These are phyloP conservation scores for Plumapathes pennacea DNA, from an alignment of 92 coral and sea anemone species.

Conservation along the genomic window DNA sequence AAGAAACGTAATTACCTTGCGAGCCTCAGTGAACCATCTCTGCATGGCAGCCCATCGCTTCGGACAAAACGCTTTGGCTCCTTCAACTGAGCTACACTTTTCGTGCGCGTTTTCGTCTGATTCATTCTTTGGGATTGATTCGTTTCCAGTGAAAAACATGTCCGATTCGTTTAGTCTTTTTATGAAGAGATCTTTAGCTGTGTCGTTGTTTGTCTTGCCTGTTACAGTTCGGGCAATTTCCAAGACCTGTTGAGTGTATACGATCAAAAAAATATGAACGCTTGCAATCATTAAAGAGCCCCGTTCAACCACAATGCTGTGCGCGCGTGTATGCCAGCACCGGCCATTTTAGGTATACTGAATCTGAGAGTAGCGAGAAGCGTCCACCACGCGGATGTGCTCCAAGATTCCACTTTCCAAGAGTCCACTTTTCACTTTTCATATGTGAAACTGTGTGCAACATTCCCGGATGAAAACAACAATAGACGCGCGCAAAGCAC, in stretches of 20 bases:
- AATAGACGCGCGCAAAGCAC: too few species aligned
- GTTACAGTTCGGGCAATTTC: slow-evolving; percentile 70
- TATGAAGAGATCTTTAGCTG: slow-evolving; percentile 58
- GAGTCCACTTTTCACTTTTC: too few species aligned
- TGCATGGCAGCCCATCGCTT: slow-evolving; percentile 85
- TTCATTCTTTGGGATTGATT: slow-evolving; percentile 63
- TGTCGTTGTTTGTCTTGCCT: slow-evolving; percentile 21
- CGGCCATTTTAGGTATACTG: too few species aligned
- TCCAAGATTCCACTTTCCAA: too few species aligned
- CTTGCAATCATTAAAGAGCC: too few species aligned
- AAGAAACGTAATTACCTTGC: slow-evolving; percentile 55
- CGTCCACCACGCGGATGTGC: too few species aligned
- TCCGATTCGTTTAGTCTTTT: slow-evolving; percentile 50
- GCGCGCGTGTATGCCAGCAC: too few species aligned
- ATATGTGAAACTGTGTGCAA: too few species aligned
- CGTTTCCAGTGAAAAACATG: slow-evolving; percentile 49
- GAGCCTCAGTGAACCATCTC: slow-evolving; percentile 67
- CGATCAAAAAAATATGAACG: too few species aligned
- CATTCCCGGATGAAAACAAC: too few species aligned
- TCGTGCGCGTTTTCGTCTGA: slow-evolving; percentile 52
- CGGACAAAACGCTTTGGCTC: slow-evolving; percentile 70
- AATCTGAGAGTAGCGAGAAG: too few species aligned
- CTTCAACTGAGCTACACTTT: slow-evolving; percentile 46
- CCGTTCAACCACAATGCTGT: too few species aligned
- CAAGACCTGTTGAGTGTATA: slow-evolving; percentile 48